Base-by-base conservation (phyloP, 1,140 invertebrate genomes). In the Cecropterus lyciades region DNA sequence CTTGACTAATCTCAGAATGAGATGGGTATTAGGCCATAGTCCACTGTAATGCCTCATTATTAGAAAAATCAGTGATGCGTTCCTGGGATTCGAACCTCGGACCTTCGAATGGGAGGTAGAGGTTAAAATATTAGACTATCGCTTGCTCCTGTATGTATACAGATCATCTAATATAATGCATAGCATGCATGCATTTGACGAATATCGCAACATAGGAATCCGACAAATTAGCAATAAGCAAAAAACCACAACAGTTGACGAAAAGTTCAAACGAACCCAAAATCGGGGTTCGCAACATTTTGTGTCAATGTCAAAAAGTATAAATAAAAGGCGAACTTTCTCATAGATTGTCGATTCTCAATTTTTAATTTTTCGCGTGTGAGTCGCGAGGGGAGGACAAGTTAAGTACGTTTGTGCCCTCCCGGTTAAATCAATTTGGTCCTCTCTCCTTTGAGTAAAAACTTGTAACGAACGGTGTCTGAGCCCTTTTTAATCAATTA, bases 401-500 rank as follows among this genome's bases (percentile, higher is more conserved):
- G 69, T 74, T 69, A 71, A 76, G 72, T 65, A 70, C 72, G 70
- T 67, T 63, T 63, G 65, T 66, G 65, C 70, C 69, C 71, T 68
- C 56, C 62, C 64, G 63, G 73, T 67, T 80, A 82, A 84, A 82
- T 73, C 73, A 82, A 82, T 84, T 82, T 79, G 63, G 72, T 37
- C 68, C 72, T 72, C 65, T 74, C 73, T 55, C 62, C 64, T 67
- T 46, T 42, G 72, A 49, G 79, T 74, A 82, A 84, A 81, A 84
- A 84, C 78, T 82, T 84, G 72, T 84, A 82, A 81, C 76, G 79
- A 81, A 82, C 78, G 73, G 66, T 64, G 56, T 57, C 70, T 67
- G 62, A 75, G 68, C 82, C 83, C 83, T 81, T 85, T 84, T 85
- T 78, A 79, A 85, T 87, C 83, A 85, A 85, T 87, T 84, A 87